Evolutionary conservation across 92 coral and sea anemone genomes (phyloP), one percentile per base, ranked within the genome.

Genomic region (Ricordea florida): DNA sequence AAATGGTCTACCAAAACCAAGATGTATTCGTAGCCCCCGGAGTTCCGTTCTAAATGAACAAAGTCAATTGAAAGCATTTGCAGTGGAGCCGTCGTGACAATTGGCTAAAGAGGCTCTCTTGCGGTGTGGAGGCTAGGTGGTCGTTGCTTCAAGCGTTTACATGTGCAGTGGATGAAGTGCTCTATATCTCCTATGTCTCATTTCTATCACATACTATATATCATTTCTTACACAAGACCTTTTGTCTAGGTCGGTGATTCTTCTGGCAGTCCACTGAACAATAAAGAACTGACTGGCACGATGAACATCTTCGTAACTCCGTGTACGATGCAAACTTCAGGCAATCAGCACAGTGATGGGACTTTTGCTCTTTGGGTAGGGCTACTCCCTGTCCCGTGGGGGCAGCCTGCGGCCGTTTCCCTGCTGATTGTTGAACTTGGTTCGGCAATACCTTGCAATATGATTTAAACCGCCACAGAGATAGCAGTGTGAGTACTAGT

Each of bases 351-450:
- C 81, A 84, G 69, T 55, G 72, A 24, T 69, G 89, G 68, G 80
- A 74, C 83, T 21, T 59, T 29, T 34, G 42, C 44, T 51, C 9
- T 3, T 23, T 50, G 45, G 83, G 31, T 11, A n/a, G 51, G 79
- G 66, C 84, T 68, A 83, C 89, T 57, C 55, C 83, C 84, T 76
- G 79, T 50, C 79, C 89, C 69, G 48, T 34, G 61, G 83, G 48
- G 71, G 18, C 68, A 37, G 70, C 82, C n/a, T n/a, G n/a, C n/a
- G n/a, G n/a, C n/a, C n/a, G n/a, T n/a, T n/a, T n/a, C n/a, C n/a
- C n/a, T n/a, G n/a, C n/a, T n/a, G n/a, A n/a, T n/a, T n/a, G n/a
- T n/a, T n/a, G n/a, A n/a, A n/a, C n/a, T n/a, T n/a, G n/a, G n/a
- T n/a, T n/a, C n/a, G n/a, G n/a, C n/a, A n/a, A n/a, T n/a, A n/a